Conservation (phyloP, 2,113 vertebrate genomes). For the Phaetusa simplex region DNA sequence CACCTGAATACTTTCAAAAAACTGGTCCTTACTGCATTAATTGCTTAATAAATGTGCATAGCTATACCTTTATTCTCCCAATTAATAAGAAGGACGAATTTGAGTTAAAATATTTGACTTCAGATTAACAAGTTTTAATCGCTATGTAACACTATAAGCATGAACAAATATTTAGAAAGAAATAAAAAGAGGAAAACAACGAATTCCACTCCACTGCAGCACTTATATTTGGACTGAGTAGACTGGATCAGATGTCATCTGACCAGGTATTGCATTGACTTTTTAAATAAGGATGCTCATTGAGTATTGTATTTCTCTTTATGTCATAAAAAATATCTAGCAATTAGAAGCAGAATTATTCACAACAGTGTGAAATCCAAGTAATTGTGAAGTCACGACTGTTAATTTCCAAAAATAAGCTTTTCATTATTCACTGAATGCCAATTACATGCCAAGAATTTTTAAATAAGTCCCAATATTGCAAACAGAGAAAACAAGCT, state of each 20-base stretch:
- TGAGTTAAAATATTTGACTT: not conserved
- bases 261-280: not conserved
- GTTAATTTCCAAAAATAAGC: conserved; percentile 51
- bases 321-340: not conserved
- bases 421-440: conserved; percentile 23
- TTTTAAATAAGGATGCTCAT: not conserved
- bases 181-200: not conserved
- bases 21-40: not conserved
- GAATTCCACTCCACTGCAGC: not conserved
- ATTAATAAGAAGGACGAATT: not conserved
- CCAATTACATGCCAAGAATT: conserved; percentile 38
- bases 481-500: conserved; percentile 41
- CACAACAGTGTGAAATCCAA: conserved; percentile 8
- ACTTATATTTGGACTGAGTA: not conserved
- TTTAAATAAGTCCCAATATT: conserved; percentile 45
- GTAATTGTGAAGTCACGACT: conserved; percentile 33
- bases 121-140: not conserved
- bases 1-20: not conserved
- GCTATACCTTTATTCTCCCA: not conserved
- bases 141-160: not conserved
- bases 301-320: not conserved
- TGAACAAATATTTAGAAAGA: not conserved
- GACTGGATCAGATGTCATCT: not conserved
- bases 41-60: not conserved
- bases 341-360: not conserved